These are phyloP conservation scores for Heliopora coerulea DNA, from an alignment of 92 coral and sea anemone species.

Conservation along the genomic window DNA sequence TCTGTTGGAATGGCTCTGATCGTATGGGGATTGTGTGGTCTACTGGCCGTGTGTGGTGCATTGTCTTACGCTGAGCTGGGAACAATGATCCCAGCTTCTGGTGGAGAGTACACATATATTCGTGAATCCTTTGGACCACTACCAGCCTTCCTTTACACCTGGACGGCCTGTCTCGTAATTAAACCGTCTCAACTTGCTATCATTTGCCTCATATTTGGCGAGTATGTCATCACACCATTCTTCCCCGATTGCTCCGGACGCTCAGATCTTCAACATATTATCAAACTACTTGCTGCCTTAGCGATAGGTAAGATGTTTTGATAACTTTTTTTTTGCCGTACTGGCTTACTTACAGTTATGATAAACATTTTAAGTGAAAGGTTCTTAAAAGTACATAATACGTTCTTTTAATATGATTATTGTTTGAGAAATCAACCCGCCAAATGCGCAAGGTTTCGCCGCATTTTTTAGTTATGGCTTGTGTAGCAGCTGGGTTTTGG, in stretches of 20 bases:
- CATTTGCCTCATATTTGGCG: slow-evolving; percentile 85
- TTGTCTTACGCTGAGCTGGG: slow-evolving; percentile 80
- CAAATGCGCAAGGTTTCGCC: too few relatives aligned
- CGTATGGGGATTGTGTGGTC: slow-evolving; percentile 79
- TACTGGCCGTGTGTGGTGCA: slow-evolving; percentile 68
- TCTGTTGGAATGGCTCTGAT: slow-evolving; percentile 69
- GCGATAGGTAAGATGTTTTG: slow-evolving; percentile 72
- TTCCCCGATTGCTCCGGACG: slow-evolving; percentile 89
- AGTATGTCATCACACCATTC: slow-evolving; percentile 93
- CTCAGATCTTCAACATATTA: slow-evolving; percentile 62
- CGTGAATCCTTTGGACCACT: slow-evolving; percentile 80
- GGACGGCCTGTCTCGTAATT: slow-evolving; percentile 89
- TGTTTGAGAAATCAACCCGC: too few relatives aligned
- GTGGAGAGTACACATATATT: slow-evolving; percentile 80
- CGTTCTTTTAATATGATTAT: background rate
- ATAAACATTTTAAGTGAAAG: background rate
- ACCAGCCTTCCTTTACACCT: slow-evolving; percentile 87
- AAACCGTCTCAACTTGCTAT: slow-evolving; percentile 96
- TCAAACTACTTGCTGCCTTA: slow-evolving; percentile 85
- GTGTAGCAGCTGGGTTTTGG: too few relatives aligned
- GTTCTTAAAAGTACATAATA: background rate
- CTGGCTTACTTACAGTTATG: background rate
- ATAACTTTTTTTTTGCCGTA: too few relatives aligned
- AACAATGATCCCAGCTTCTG: slow-evolving; percentile 67
- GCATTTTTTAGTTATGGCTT: too few relatives aligned